Conservation (phyloP, 35 echinoderm and acorn worm species). For the Lytechinus variegatus region DNA sequence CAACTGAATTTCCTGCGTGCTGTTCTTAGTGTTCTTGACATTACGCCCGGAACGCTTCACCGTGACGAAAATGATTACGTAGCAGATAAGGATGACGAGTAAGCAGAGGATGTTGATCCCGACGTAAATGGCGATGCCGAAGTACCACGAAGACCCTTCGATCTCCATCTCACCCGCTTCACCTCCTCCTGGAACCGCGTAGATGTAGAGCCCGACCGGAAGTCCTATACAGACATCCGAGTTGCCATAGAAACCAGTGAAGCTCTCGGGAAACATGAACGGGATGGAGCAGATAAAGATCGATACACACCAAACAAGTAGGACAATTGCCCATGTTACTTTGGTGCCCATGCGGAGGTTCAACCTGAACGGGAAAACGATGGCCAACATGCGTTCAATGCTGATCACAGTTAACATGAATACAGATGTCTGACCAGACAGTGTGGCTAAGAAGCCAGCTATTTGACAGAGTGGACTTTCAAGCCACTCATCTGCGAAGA, state of each 20-base stretch:
- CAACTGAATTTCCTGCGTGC: conserved; percentile 23
- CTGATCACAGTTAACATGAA: conserved; percentile 63
- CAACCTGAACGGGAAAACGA: conserved; percentile 56
- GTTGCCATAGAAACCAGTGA: conserved; percentile 36
- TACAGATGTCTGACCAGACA: conserved; percentile 58
- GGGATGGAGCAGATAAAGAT: conserved; percentile 23
- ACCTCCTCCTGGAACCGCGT: background rate
- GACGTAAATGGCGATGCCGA: conserved; percentile 47
- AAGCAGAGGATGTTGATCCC: conserved; percentile 41
- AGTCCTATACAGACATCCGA: conserved; percentile 56
- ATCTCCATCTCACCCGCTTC: background rate
- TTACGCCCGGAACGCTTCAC: conserved; percentile 3
- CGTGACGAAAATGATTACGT: conserved; percentile 20
- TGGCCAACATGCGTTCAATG: conserved; percentile 38
- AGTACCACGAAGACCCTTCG: conserved; percentile 32
- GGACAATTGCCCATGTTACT: background rate
- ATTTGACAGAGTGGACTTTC: conserved; percentile 34
- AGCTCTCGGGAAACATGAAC: background rate
- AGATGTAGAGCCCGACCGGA: conserved; percentile 20
- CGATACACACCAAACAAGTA: background rate
- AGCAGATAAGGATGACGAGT: conserved; percentile 41
- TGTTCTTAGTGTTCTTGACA: background rate
- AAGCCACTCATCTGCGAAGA: conserved; percentile 40
- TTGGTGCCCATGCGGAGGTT: conserved; percentile 29
- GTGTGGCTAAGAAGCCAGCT: conserved; percentile 50